Percentiles rank a stretch among this genome's conserved stretches.
Conservation (phyloP, 2,888 invertebrate species). For the Corythucha ciliata region DNA sequence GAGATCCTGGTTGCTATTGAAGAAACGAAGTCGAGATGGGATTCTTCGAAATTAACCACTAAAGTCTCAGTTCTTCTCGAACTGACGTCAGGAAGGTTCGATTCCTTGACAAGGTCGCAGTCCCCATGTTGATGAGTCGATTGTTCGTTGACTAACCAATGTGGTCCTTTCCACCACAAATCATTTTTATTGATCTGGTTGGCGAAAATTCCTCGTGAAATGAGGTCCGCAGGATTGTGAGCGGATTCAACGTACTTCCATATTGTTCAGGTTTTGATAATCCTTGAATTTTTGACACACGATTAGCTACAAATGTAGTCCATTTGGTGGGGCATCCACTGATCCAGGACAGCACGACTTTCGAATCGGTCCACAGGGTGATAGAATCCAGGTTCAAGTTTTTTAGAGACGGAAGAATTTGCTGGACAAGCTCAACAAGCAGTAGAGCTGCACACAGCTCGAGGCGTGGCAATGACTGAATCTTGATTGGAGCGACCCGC, state of each 20-base stretch:
- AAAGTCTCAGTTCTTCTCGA: too few relatives aligned
- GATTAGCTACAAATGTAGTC: slow-evolving; percentile 14
- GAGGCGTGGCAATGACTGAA: not conserved
- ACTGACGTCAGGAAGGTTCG: too few relatives aligned
- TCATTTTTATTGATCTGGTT: slow-evolving; percentile 6
- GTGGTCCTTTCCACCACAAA: slow-evolving; percentile 25
- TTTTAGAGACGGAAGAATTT: not conserved
- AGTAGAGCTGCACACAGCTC: slow-evolving; percentile 1
- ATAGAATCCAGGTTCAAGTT: not conserved
- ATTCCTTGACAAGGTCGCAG: too few relatives aligned
- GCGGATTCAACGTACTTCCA: slow-evolving; percentile 28
- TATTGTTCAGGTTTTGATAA: not conserved
- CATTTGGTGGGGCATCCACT: slow-evolving; percentile 13
- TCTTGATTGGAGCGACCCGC: slow-evolving; percentile 5
- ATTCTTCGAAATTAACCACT: too few relatives aligned
- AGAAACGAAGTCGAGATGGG: too few relatives aligned
- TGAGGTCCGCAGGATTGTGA: slow-evolving; percentile 31
- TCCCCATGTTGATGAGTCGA: too few relatives aligned
- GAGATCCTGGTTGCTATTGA: too few relatives aligned
- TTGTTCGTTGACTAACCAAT: too few relatives aligned
- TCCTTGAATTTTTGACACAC: not conserved
- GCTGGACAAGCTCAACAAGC: not conserved
- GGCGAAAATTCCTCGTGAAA: slow-evolving; percentile 29
- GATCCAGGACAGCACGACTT: slow-evolving; percentile 24
- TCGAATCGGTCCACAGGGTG: slow-evolving; percentile 26